Base-by-base conservation (phyloP, 2,888 invertebrate species). In the Notodonta dromedarius region DNA sequence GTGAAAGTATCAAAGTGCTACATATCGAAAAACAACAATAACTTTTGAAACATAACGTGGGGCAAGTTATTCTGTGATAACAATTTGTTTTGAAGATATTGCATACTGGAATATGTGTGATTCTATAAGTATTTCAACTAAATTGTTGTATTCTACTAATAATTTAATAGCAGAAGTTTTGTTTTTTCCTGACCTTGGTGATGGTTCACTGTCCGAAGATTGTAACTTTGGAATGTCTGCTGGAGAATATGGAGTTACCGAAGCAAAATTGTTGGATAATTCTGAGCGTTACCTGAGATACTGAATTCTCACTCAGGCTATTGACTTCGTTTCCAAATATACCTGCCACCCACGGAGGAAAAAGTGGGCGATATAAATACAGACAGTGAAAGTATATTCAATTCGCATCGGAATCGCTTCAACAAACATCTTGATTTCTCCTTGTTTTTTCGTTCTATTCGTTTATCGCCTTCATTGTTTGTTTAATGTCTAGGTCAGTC, bases 301-400 rank as follows among this genome's bases (percentile, higher is more conserved):
- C n/a, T 46, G 42, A 12, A 46, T 46, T n/a, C n/a, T 13, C 5
- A 5, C 13, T 11, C 46, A 46, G 46, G 46, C n/a, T 24, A 51
- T 51, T 51, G 16, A 24, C 32, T 24, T 14, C 9, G 32, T 5
- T 51, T 51, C 32, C 11, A 24, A 51, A 7, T 24, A 24, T 51
- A 24, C 32, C 7, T 51, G 11, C 35, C 32, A 53, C 39, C 13
- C n/a, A 53, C 53, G 35, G 16, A 11, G 44, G 13, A 44, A 56
- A 24, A 56, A 44, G 24, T 24, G 12, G 54, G 39, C 39, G 32
- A 52, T 54, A n/a, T 35, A 55, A 55, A 32, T n/a, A 40, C 40
- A 40, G 44, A 67, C 62, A 76, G 82, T 81, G 84, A 84, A 85
- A 85, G 85, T 79, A 75, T 80, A 80, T 80, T 82, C 76, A 77